Evolutionary conservation across 30 jellyfish, hydroid and myxozoan species (phyloP).

Genomic region (Haliclystus octoradiatus): DNA sequence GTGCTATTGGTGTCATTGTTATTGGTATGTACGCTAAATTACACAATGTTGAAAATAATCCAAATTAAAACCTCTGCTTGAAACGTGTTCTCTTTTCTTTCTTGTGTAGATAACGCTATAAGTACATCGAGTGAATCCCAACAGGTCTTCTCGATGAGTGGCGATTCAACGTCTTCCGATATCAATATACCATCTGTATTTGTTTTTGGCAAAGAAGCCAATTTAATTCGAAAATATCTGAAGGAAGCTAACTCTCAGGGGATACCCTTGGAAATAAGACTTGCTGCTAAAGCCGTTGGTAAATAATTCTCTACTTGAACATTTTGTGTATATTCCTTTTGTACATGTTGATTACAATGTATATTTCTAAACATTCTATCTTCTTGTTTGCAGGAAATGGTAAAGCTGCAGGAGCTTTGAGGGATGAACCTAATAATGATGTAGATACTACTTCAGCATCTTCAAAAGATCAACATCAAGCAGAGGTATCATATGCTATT

Average conservation of each 20-base stretch:
- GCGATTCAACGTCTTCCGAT: slow-evolving; percentile 80
- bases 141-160: slow-evolving; percentile 93
- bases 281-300: slow-evolving; percentile 19
- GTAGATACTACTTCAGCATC: no score
- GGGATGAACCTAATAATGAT: no score
- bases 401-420: no score
- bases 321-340: no score
- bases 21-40: slow-evolving; percentile 38
- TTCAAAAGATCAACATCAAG: no score
- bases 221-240: slow-evolving; percentile 30
- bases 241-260: slow-evolving; percentile 9
- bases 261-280: slow-evolving; percentile 22
- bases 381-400: no score
- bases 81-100: not conserved
- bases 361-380: no score
- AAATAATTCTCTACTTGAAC: no score
- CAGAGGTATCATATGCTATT: no score
- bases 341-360: no score
- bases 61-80: no score
- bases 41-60: no score
- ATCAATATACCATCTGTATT: slow-evolving; percentile 89
- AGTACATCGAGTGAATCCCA: slow-evolving; percentile 46
- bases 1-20: slow-evolving; percentile 89
- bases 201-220: slow-evolving; percentile 79
- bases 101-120: not conserved